Conservation (phyloP, 2,888 invertebrate species). For the Dynastes maya region DNA sequence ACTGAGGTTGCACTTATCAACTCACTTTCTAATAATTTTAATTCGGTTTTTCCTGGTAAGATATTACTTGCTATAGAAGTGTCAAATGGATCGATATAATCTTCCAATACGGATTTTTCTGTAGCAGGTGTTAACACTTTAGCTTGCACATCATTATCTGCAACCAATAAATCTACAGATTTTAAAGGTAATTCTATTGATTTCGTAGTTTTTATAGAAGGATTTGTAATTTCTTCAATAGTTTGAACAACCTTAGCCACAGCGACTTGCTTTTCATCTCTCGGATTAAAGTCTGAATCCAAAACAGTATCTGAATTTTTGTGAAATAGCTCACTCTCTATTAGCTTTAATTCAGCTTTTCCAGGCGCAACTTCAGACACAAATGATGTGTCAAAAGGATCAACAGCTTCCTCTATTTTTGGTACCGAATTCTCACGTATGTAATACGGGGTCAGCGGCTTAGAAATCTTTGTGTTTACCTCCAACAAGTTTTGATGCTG, state of each 20-base stretch:
- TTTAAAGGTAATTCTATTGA: slow-evolving; percentile 53
- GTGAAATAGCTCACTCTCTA: slow-evolving; percentile 73
- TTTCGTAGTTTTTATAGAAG: slow-evolving; percentile 44
- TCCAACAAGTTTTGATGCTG: slow-evolving; percentile 74
- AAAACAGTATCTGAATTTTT: slow-evolving; percentile 72
- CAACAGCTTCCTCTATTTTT: slow-evolving; percentile 71
- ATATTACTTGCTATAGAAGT: slow-evolving; percentile 87
- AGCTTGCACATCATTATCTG: slow-evolving; percentile 76
- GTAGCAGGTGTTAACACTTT: slow-evolving; percentile 81
- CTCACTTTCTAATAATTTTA: slow-evolving; percentile 84
- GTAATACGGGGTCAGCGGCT: slow-evolving; percentile 89
- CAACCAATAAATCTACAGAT: slow-evolving; percentile 70
- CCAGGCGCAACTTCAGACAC: slow-evolving; percentile 73
- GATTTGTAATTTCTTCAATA: slow-evolving; percentile 68
- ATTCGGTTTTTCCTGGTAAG: slow-evolving; percentile 84
- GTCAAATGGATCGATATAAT: slow-evolving; percentile 86
- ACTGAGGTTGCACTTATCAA: slow-evolving; percentile 75
- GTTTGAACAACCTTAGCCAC: slow-evolving; percentile 66
- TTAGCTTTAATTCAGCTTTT: slow-evolving; percentile 74
- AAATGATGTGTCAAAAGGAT: slow-evolving; percentile 81
- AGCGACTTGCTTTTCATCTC: slow-evolving; percentile 66
- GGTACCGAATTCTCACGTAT: slow-evolving; percentile 77
- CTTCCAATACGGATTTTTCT: slow-evolving; percentile 61
- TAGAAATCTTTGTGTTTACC: slow-evolving; percentile 73
- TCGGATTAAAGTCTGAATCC: slow-evolving; percentile 78